These are phyloP conservation scores for Thermophis baileyi DNA, from an alignment of 2,113 vertebrate genomes.

Conservation along the genomic window DNA sequence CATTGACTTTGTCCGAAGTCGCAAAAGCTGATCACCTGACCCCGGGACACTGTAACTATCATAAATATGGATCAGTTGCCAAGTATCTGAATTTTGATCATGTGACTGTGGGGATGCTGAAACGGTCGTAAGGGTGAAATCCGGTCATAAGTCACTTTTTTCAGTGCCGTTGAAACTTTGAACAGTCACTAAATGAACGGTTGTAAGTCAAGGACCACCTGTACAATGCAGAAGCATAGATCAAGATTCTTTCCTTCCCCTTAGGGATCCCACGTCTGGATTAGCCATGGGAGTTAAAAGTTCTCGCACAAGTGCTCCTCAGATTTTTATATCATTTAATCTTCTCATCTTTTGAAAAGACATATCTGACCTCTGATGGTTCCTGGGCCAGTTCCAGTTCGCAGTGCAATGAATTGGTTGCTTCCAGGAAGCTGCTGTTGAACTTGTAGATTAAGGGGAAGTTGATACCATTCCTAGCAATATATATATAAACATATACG, in stretches of 20 bases:
- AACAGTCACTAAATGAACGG: not conserved
- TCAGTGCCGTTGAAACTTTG: no score
- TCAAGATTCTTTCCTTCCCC: not conserved
- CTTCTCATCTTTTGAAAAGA: not conserved
- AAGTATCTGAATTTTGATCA: no score
- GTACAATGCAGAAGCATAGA: not conserved
- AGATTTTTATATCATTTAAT: not conserved
- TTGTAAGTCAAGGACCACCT: not conserved
- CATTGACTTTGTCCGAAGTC: no score
- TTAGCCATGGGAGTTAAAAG: not conserved
- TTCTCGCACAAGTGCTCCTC: not conserved
- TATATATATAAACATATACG: not conserved
- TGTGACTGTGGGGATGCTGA: no score
- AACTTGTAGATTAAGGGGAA: conserved; percentile 66
- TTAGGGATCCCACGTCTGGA: not conserved
- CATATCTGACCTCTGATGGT: conserved; percentile 74
- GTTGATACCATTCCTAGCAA: conserved; percentile 60
- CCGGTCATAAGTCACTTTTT: no score
- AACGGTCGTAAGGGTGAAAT: no score
- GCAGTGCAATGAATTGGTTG: conserved; percentile 68
- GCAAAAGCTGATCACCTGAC: no score
- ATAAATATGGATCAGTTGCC: no score
- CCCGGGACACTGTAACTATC: no score
- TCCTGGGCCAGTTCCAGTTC: conserved; percentile 84
- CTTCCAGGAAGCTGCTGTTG: conserved; percentile 65